A percentile compares a stretch with the other conserved stretches of the same genome.
Evolutionary conservation across 2,888 invertebrate species (phyloP).

Genomic region (Eupeodes luniger): DNA sequence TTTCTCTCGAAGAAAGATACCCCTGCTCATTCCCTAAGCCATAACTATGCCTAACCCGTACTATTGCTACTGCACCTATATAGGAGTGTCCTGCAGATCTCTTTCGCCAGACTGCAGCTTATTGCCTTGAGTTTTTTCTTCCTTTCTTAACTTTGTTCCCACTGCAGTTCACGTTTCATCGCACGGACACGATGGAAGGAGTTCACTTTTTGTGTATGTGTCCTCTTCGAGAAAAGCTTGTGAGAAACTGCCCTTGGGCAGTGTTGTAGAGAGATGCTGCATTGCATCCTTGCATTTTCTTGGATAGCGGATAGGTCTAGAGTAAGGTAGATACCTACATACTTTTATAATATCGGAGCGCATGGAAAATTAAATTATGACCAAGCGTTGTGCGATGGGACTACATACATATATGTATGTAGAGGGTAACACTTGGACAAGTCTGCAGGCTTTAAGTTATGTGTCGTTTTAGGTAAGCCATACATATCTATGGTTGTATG

Average conservation of each 20-base stretch:
- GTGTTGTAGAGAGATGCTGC: conserved; percentile 54
- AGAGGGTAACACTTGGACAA: conserved; percentile 58
- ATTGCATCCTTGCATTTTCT: conserved; percentile 58
- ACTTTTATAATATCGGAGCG: neutral
- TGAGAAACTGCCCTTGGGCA: conserved; percentile 60
- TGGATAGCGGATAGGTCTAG: conserved; percentile 14
- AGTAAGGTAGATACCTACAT: neutral
- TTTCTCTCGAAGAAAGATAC: conserved; percentile 65
- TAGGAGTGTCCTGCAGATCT: conserved; percentile 57
- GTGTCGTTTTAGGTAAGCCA: conserved; percentile 49
- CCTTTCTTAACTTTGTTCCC: conserved; percentile 41
- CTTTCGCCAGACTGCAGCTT: conserved; percentile 62
- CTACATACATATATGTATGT: neutral
- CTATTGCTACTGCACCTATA: neutral
- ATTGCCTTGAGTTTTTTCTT: conserved; percentile 50
- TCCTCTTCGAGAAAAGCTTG: conserved; percentile 17
- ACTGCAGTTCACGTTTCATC: conserved; percentile 74
- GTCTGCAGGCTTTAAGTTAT: conserved; percentile 68
- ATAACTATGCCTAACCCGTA: neutral
- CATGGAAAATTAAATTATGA: conserved; percentile 74
- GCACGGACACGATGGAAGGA: conserved; percentile 54
- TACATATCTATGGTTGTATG: neutral
- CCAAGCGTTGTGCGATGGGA: conserved; percentile 56
- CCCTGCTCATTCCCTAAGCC: neutral
- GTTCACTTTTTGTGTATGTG: conserved; percentile 20